Evolutionary conservation across 2,888 invertebrate species (phyloP), one percentile per base, ranked within the genome.

Genomic region (Eremobia ochroleuca): DNA sequence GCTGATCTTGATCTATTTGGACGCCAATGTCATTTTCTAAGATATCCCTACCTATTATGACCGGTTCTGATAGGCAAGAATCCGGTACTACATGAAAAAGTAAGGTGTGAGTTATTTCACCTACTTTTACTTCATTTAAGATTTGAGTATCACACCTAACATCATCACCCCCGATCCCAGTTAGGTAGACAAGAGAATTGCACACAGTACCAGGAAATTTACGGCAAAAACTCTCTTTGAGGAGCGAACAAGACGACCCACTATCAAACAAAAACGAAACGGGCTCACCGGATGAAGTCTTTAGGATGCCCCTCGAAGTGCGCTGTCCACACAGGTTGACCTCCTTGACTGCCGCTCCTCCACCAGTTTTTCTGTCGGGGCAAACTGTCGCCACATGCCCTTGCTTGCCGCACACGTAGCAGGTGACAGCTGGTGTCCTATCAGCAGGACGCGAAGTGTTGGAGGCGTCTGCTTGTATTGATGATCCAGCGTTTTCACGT

Each of bases 161-260:
- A 40, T 64, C 65, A 65, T 65, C 65, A 65, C 65, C 65, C 18
- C 65, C 65, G 65, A 65, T 65, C n/a, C 65, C 65, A 65, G 65
- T 15, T n/a, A 65, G 65, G n/a, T 43, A 15, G n/a, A 65, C 65
- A n/a, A 65, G 65, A 65, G n/a, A n/a, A 65, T 65, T 65, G 8
- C 65, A n/a, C 18, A 28, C 65, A 65, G 65, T 43, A 65, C 65
- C 65, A n/a, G 62, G 62, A 62, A 62, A 62, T 25, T 21, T 21
- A 62, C 62, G 11, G 34, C 62, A 25, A 25, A 62, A 11, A 62
- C 62, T 62, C 25, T 62, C 62, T 25, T 21, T 4, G 21, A 62
- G 25, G 5, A 62, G 62, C 0, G 62, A 62, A 25, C 62, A 62
- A 62, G n/a, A n/a, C n/a, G n/a, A n/a, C n/a, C n/a, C n/a, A n/a